phyloP scores from a whole-genome alignment of 2,888 invertebrate genomes.

The Drosophila longiperda region DNA sequence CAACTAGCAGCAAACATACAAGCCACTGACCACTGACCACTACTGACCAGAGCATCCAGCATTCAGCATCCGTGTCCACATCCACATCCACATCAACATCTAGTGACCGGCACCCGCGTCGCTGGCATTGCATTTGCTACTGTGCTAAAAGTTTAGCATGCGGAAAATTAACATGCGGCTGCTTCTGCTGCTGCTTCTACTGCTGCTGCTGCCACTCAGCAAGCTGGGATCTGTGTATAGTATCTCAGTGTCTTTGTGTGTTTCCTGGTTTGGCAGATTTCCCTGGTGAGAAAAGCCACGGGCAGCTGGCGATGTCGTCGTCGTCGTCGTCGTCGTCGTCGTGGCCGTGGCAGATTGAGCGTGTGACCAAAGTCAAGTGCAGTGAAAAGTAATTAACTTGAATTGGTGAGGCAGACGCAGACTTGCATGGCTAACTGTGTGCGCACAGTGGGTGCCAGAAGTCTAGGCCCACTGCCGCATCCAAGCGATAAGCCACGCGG shows the following conservation, averaged over 20 bases:
- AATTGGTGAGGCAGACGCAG: conserved; percentile 60
- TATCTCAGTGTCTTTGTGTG: conserved; percentile 60
- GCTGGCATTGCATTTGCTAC: conserved; percentile 65
- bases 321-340: conserved; percentile 24
- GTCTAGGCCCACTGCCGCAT: conserved; percentile 28
- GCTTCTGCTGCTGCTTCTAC: conserved; percentile 55
- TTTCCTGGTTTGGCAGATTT: conserved; percentile 72
- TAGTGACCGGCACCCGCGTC: conserved; percentile 64
- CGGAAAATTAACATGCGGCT: conserved; percentile 80
- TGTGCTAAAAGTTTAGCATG: conserved; percentile 81
- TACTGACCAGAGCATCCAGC: conserved; percentile 31
- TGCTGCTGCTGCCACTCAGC: conserved; percentile 61
- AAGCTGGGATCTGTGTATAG: conserved; percentile 48
- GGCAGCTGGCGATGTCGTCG: conserved; percentile 52
- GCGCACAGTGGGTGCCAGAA: conserved; percentile 60
- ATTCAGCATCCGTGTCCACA: conserved; percentile 17
- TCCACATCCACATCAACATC: conserved; percentile 17
- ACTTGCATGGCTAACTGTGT: conserved; percentile 47
- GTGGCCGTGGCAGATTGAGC: conserved; percentile 66
- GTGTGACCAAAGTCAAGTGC: conserved; percentile 80
- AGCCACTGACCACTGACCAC: conserved; percentile 47
- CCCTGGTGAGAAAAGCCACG: conserved; percentile 79
- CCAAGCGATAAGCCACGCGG: conserved; percentile 53
- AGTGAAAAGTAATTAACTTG: conserved; percentile 79
- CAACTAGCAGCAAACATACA: conserved; percentile 38